Conservation (phyloP, 1,140 invertebrate genomes). For the Temnothorax nylanderi region DNA sequence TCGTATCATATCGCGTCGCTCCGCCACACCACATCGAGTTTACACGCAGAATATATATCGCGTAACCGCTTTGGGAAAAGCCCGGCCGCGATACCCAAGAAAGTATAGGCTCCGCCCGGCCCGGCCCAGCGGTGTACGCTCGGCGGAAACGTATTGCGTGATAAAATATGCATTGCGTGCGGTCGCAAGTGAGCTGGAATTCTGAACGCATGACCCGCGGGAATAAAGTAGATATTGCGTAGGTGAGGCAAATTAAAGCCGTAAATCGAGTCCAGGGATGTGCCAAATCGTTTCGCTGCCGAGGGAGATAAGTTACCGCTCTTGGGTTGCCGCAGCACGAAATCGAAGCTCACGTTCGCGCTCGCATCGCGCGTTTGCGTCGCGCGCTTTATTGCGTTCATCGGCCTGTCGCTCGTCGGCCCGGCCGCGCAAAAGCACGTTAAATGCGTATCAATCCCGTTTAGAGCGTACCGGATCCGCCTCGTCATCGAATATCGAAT, state of each 20-base stretch:
- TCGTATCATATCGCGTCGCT: slow-evolving; percentile 20
- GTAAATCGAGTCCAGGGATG: slow-evolving; percentile 63
- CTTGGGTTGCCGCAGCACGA: slow-evolving; percentile 28
- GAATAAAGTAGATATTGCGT: slow-evolving; percentile 52
- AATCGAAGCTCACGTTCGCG: slow-evolving; percentile 28
- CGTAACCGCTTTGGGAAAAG: slow-evolving; percentile 13
- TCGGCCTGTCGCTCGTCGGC: neutral
- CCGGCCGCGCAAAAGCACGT: slow-evolving; percentile 26
- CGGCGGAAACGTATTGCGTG: slow-evolving; percentile 55
- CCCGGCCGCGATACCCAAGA: neutral
- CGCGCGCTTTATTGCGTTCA: slow-evolving; percentile 40
- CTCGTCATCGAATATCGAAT: slow-evolving; percentile 53
- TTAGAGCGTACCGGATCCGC: slow-evolving; percentile 39
- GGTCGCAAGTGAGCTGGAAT: slow-evolving; percentile 46
- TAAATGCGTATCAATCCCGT: slow-evolving; percentile 54
- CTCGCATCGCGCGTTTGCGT: slow-evolving; percentile 12
- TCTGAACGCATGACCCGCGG: slow-evolving; percentile 46
- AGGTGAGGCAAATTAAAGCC: slow-evolving; percentile 65
- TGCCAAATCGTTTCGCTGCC: slow-evolving; percentile 26
- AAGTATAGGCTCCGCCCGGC: neutral
- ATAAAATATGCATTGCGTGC: slow-evolving; percentile 67
- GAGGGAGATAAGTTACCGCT: slow-evolving; percentile 46
- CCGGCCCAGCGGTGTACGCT: neutral
- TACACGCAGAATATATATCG: slow-evolving; percentile 12
- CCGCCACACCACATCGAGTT: neutral